phyloP scores from a whole-genome alignment of 64 coral and sea anemone species.

The Actinia equina region DNA sequence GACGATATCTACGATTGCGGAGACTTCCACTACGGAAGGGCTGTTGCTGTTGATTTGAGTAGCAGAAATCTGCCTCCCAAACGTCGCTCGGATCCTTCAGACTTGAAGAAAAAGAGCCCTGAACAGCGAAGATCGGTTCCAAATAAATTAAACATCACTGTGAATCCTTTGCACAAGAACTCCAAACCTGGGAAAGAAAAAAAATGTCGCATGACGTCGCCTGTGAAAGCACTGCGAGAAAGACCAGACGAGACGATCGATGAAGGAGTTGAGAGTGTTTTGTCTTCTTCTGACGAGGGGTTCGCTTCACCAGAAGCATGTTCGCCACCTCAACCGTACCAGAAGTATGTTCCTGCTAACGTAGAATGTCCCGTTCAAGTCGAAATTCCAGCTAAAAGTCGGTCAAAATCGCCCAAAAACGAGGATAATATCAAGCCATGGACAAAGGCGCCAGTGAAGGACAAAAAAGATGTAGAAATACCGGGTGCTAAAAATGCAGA shows the following conservation, averaged over 20 bases:
- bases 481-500: neutral
- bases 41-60: slow-evolving; percentile 3
- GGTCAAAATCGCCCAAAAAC: neutral
- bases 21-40: slow-evolving; percentile 23
- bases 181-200: neutral
- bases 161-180: slow-evolving; percentile 8
- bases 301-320: slow-evolving; percentile 17
- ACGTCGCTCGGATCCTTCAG: slow-evolving; percentile 8
- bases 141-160: slow-evolving; percentile 13
- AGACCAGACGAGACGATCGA: neutral
- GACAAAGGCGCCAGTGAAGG: neutral
- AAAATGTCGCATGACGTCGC: neutral
- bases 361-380: neutral
- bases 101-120: neutral
- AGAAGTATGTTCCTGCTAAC: neutral
- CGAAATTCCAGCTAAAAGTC: neutral
- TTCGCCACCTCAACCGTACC: neutral
- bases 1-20: slow-evolving; percentile 7
- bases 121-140: slow-evolving; percentile 15
- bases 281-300: slow-evolving; percentile 10
- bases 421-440: neutral
- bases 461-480: neutral
- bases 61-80: neutral
- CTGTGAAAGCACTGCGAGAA: neutral
- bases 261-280: neutral